These are phyloP conservation scores for Coccyzus lansbergi DNA, from an alignment of 2,797 vertebrate genomes.

Conservation along the genomic window DNA sequence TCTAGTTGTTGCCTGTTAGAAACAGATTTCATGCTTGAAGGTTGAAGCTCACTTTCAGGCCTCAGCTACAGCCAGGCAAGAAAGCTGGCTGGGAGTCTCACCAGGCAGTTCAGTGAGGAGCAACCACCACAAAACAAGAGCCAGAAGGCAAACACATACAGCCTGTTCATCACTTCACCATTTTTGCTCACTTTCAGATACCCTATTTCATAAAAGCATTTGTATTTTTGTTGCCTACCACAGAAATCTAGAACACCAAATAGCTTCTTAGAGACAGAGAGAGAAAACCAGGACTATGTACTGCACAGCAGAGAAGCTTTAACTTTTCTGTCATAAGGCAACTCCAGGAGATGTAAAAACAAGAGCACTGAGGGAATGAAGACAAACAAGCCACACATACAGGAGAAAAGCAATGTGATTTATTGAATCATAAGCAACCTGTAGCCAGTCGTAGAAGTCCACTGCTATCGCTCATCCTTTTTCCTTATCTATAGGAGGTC, in stretches of 20 bases:
- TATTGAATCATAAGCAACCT: neutral
- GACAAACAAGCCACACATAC: neutral
- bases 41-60: neutral
- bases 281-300: neutral
- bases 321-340: neutral
- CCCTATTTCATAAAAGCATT: neutral
- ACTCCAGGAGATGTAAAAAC: neutral
- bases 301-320: neutral
- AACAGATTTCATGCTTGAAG: conserved; percentile 17
- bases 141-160: neutral
- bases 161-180: neutral
- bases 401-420: neutral
- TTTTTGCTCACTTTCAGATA: neutral
- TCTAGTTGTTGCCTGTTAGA: conserved; percentile 88
- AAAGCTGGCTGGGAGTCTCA: neutral
- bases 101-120: neutral
- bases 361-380: neutral
- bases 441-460: neutral
- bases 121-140: neutral
- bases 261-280: neutral
- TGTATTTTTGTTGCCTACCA: neutral
- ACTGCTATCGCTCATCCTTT: neutral
- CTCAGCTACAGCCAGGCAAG: neutral
- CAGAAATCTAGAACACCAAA: neutral
- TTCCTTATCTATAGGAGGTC: neutral